A percentile compares a stretch with the other conserved stretches of the same genome.
These are phyloP conservation scores for Heterodera schachtii DNA, from an alignment of 1,140 invertebrate species.

Conservation along the genomic window DNA sequence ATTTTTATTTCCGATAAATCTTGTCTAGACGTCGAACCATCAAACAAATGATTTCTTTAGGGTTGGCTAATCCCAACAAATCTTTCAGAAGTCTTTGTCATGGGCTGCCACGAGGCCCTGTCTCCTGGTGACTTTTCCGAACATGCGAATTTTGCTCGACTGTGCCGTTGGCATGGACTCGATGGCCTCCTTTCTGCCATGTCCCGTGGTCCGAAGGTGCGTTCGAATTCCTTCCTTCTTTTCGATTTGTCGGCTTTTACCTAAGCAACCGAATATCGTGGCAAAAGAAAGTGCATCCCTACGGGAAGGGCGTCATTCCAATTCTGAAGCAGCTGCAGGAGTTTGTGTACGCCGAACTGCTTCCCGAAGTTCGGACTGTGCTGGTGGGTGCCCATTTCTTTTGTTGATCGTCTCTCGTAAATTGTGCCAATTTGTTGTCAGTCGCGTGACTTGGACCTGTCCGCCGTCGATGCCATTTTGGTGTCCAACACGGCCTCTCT, in stretches of 20 bases:
- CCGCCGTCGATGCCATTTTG: constrained; percentile 45
- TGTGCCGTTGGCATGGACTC: constrained; percentile 50
- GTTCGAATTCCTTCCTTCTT: constrained; percentile 8
- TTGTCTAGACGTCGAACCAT: neutral
- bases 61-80: neutral
- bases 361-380: constrained; percentile 50
- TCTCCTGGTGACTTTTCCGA: constrained; percentile 45
- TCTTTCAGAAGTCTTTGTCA: constrained; percentile 36
- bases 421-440: constrained; percentile 24
- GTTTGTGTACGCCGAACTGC: constrained; percentile 30
- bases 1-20: neutral
- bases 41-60: no score
- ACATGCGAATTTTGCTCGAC: constrained; percentile 45
- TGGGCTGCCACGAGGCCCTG: constrained; percentile 40
- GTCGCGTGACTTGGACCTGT: constrained; percentile 36
- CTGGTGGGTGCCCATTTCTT: constrained; percentile 13
- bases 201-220: constrained; percentile 40
- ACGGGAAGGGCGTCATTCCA: constrained; percentile 7
- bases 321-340: constrained; percentile 32
- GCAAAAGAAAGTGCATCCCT: constrained; percentile 23
- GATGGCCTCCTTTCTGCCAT: constrained; percentile 46
- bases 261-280: constrained; percentile 28
- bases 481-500: constrained; percentile 48
- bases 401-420: no score
- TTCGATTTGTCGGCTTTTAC: neutral